phyloP scores from a whole-genome alignment of 2,113 vertebrate genomes.

The Psittacula cyanocephala region DNA sequence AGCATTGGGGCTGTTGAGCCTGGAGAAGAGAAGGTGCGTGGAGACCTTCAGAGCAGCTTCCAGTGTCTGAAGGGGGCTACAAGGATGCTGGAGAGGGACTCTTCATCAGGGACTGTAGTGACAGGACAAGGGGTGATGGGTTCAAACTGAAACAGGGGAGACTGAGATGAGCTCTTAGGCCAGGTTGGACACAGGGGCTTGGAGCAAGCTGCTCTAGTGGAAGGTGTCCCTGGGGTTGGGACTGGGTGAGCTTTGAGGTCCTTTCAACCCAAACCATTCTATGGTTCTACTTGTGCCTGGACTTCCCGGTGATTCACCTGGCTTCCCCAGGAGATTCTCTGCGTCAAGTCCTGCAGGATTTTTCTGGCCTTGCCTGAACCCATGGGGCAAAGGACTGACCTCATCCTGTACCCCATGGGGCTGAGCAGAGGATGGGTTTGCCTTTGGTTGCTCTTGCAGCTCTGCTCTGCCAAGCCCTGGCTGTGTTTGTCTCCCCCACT shows the following conservation, averaged over 20 bases:
- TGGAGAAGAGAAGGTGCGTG: not conserved
- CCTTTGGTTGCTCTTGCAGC: not conserved
- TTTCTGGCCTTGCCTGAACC: not conserved
- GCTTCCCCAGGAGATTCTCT: not conserved
- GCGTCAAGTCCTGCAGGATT: not conserved
- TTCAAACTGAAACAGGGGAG: no score
- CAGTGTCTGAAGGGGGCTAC: no score
- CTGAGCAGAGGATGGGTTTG: not conserved
- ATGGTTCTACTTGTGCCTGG: not conserved
- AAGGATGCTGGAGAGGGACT: no score
- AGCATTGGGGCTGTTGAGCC: not conserved
- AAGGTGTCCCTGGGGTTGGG: not conserved
- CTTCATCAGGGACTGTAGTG: no score
- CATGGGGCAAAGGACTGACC: not conserved
- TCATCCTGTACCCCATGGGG: not conserved
- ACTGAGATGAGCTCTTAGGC: no score
- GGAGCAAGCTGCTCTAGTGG: not conserved
- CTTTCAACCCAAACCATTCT: not conserved
- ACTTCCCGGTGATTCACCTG: not conserved
- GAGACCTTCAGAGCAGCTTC: no score
- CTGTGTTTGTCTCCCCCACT: not conserved
- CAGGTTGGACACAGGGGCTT: no score
- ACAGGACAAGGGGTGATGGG: no score
- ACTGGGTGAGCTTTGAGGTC: not conserved
- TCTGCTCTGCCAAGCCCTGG: not conserved